These are phyloP conservation scores for Collichthys lucidus DNA, from an alignment of 2,113 vertebrate genomes.

Conservation along the genomic window DNA sequence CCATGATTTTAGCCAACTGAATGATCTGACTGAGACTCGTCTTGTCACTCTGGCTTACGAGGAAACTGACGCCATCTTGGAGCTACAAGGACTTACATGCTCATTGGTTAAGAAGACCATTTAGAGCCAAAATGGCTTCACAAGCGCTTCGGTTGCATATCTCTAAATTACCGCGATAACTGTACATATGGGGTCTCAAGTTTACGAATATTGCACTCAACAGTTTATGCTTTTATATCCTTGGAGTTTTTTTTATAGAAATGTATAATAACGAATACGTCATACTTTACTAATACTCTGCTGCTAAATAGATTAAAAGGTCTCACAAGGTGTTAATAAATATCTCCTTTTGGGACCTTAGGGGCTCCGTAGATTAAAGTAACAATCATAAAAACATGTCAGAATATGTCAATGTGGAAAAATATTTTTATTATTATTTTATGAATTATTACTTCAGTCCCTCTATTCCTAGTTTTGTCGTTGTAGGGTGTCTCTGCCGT, in stretches of 20 bases:
- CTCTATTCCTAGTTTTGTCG: not conserved
- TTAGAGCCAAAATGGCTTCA: slow-evolving; percentile 77
- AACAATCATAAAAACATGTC: not conserved
- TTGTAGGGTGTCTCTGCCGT: not conserved
- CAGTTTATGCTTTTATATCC: not conserved
- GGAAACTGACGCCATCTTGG: slow-evolving; percentile 81
- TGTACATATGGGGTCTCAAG: not conserved
- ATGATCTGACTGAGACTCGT: slow-evolving; percentile 15
- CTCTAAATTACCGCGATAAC: slow-evolving; percentile 68
- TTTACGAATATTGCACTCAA: not conserved
- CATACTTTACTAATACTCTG: no score
- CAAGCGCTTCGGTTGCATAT: slow-evolving; percentile 21
- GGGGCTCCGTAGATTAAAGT: not conserved
- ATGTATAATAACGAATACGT: no score
- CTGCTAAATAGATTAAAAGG: no score
- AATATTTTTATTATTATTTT: no score
- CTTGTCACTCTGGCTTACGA: not conserved
- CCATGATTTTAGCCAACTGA: slow-evolving; percentile 79
- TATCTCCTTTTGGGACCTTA: no score
- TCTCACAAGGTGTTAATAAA: no score
- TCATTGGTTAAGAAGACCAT: rapidly evolving
- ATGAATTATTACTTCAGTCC: not conserved
- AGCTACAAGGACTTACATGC: not conserved
- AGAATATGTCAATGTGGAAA: no score
- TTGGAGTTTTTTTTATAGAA: not conserved